Conservation (phyloP, 2,888 invertebrate species). For the Copidosoma aretas region DNA sequence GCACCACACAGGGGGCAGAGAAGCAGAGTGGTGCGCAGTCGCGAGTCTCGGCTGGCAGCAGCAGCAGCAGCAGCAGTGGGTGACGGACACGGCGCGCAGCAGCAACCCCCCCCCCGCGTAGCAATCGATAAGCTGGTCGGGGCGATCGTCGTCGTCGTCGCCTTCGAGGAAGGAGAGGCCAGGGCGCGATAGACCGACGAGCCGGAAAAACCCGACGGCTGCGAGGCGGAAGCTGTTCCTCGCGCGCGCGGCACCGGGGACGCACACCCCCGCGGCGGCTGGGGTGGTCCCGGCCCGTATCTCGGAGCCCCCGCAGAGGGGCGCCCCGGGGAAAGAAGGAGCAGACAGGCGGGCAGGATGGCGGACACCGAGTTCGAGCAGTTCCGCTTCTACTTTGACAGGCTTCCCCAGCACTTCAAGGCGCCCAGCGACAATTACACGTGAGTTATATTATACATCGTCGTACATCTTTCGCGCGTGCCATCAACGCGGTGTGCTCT, state of each 20-base stretch:
- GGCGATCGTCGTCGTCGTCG: conserved; percentile 2
- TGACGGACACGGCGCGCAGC: background rate
- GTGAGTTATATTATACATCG: conserved; percentile 73
- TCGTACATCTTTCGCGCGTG: background rate
- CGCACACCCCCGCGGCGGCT: background rate
- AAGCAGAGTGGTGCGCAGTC: too few species aligned
- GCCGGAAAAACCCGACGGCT: too few species aligned
- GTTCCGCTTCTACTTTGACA: conserved; percentile 86
- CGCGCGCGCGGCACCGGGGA: background rate
- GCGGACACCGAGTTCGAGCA: conserved; percentile 94
- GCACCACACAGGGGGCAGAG: too few species aligned
- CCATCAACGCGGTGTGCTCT: background rate
- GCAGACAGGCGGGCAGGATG: conserved; percentile 65
- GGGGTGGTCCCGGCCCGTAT: background rate
- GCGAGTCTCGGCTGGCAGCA: background rate
- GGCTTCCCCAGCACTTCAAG: conserved; percentile 79
- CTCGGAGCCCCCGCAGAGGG: background rate
- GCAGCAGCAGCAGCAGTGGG: background rate
- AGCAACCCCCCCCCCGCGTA: background rate
- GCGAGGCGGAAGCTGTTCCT: background rate
- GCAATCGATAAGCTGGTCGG: conserved; percentile 32
- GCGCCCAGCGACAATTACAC: conserved; percentile 86
- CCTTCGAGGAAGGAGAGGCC: background rate
- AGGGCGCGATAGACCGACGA: too few species aligned
- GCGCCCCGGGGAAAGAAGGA: background rate